Conservation (phyloP, 2,888 invertebrate genomes). For the Cylloceria caligata region DNA sequence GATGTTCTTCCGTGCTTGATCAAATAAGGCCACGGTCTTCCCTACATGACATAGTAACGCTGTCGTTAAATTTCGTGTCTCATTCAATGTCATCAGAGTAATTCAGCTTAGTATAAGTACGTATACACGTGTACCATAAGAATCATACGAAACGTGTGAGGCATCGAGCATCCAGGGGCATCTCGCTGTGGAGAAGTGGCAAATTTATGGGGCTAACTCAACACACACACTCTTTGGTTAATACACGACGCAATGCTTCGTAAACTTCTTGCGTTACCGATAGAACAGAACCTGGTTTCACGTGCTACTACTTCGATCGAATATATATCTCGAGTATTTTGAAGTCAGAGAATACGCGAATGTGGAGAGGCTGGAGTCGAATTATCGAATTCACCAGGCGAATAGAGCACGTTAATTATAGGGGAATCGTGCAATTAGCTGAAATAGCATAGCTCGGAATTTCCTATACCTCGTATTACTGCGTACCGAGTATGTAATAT, state of each 20-base stretch:
- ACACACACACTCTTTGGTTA: constrained; percentile 77
- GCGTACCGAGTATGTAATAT: background rate
- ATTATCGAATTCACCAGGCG: constrained; percentile 31
- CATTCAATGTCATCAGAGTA: constrained; percentile 68
- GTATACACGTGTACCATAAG: constrained; percentile 69
- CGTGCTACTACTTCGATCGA: constrained; percentile 38
- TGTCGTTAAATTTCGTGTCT: constrained; percentile 32
- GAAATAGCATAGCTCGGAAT: constrained; percentile 1
- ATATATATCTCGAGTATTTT: constrained; percentile 37
- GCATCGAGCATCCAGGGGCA: constrained; percentile 67
- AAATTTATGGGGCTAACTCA: constrained; percentile 81
- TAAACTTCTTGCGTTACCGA: constrained; percentile 38
- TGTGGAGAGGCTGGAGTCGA: constrained; percentile 13
- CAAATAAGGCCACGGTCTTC: background rate
- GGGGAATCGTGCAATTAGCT: constrained; percentile 22
- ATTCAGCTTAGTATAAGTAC: constrained; percentile 66
- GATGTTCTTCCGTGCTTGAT: background rate
- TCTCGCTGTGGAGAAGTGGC: constrained; percentile 77
- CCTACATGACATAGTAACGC: constrained; percentile 42
- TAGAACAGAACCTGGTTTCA: constrained; percentile 38
- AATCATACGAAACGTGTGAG: constrained; percentile 78
- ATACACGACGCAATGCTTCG: constrained; percentile 73
- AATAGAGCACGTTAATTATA: constrained; percentile 24
- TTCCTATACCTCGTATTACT: background rate
- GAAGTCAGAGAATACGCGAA: constrained; percentile 8